Evolutionary conservation across 1,140 invertebrate genomes (phyloP).

Genomic region (Coenobita brevimanus): DNA sequence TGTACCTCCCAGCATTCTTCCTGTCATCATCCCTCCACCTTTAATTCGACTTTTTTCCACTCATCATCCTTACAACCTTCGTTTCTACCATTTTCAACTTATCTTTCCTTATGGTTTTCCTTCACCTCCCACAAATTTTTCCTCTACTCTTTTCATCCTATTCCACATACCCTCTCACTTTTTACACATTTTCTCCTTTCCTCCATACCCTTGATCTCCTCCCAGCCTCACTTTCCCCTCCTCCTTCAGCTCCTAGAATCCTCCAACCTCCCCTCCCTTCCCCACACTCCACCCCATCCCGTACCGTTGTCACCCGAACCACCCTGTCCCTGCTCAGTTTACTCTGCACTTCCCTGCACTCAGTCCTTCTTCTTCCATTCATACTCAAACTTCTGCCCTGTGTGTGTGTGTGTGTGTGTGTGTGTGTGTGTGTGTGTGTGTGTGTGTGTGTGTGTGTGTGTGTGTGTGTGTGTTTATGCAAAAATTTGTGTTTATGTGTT

Average conservation of each 20-base stretch:
- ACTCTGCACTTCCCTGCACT: too few species aligned
- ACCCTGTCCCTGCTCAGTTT: too few species aligned
- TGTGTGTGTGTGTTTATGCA: too few species aligned
- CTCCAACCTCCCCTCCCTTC: not conserved
- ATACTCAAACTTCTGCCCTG: too few species aligned
- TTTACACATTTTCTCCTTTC: conserved; percentile 5
- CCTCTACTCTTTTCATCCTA: not conserved
- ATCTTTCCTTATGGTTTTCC: not conserved
- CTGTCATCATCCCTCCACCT: not conserved
- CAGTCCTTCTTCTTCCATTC: too few species aligned
- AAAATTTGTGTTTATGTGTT: too few species aligned
- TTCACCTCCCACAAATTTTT: not conserved
- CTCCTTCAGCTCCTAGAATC: not conserved
- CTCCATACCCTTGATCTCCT: conserved; percentile 19
- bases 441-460: too few species aligned
- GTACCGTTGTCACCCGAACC: not conserved
- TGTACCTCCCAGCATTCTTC: not conserved
- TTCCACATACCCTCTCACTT: not conserved
- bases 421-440: too few species aligned
- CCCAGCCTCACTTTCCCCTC: conserved; percentile 4
- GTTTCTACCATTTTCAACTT: not conserved
- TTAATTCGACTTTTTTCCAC: not conserved
- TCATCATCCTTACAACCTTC: not conserved
- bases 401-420: too few species aligned
- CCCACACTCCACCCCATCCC: too few species aligned